Base-by-base conservation (phyloP, 2,113 vertebrate species). In the Equus przewalskii region DNA sequence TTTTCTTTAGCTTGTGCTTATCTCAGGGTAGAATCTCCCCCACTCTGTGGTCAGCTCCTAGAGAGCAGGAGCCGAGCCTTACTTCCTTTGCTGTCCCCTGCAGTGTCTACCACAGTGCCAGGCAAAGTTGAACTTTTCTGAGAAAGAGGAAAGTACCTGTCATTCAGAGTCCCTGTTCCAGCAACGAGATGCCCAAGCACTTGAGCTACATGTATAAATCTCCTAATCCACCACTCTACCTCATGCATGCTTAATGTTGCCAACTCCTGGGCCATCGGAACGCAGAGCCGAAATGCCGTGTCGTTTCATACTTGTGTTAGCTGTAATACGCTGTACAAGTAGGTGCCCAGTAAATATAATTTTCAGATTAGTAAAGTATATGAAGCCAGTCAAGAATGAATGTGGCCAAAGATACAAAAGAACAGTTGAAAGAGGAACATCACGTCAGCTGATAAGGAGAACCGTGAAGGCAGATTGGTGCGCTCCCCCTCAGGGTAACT, bases 321-420 rank as follows among this genome's bases (percentile, higher is more conserved):
- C 75, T 83, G 1, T 24, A 58, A 33, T 79, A 11, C 64, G 95
- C 51, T 89, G 22, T 41, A 62, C 56, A 51, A 28, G 36, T 54
- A 15, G 15, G 5, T 92, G 49, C 13, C 26, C 33, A 70, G 51
- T 85, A 46, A 78, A 56, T 83, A 46, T n/a, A 36, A 95, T 86
- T 84, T 96, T 82, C 62, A 64, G 58, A 78, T 89, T 85, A 86
- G 92, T 72, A 67, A 44, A 92, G 46, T 7, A 28, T 82, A 67
- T 56, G 41, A 95, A 70, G 28, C 46, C n/a, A 49, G 78, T 67
- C 81, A 62, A 78, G 69, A 88, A 84, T 81, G 65, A 73, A 82
- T 81, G n/a, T 65, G 44, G 36, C 41, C 62, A 93, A 80, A 67
- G 69, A 65, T 84, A 89, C 41, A 83, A 26, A 92, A 80, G n/a